A percentile compares a stretch with the other conserved stretches of the same genome.
Evolutionary conservation across 2,797 vertebrate genomes (phyloP).

Genomic region (Chelonia mydas): DNA sequence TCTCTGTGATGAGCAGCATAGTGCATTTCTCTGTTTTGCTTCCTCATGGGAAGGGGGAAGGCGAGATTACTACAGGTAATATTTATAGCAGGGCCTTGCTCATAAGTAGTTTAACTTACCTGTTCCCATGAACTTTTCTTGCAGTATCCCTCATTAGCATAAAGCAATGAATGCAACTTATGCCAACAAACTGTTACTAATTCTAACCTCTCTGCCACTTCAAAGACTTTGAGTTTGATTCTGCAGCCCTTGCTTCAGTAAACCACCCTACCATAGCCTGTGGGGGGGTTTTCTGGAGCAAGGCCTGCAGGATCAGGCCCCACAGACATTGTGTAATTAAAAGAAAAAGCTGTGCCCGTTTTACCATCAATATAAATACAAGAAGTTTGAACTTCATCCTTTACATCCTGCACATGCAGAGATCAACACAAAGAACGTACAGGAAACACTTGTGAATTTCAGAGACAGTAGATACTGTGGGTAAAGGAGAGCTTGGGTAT

Average conservation of each 20-base stretch:
- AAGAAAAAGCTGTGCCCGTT: neutral
- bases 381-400: neutral
- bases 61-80: fast-evolving
- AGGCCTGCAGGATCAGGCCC: neutral
- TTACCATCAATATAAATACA: neutral
- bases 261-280: neutral
- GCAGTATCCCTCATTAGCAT: neutral
- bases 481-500: neutral
- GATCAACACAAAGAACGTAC: neutral
- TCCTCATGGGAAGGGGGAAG: neutral
- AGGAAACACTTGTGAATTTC: neutral
- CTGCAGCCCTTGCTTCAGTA: fast-evolving
- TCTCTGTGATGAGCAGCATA: neutral
- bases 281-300: neutral
- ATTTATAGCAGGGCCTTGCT: neutral
- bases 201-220: neutral
- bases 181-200: neutral
- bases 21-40: neutral
- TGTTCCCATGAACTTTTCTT: neutral
- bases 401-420: no score
- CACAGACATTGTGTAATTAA: neutral
- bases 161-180: neutral
- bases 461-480: neutral
- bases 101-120: neutral
- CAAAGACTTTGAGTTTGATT: neutral